Base-by-base conservation (phyloP, 2,113 vertebrate species). In the Canis aureus region DNA sequence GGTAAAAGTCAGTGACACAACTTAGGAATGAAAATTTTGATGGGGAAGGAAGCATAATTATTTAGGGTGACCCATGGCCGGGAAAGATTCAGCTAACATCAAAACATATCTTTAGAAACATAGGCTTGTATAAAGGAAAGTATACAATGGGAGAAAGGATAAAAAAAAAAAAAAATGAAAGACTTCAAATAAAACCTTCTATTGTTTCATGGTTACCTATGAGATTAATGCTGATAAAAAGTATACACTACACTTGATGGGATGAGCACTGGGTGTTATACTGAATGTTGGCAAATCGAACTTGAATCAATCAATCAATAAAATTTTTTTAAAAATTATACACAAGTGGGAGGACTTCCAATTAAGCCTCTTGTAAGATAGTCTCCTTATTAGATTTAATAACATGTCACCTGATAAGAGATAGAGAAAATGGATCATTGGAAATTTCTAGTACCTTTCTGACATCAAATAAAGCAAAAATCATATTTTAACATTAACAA, bases 61-160 rank as follows among this genome's bases (percentile, higher is more conserved):
- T 35, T 84, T 55, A 90, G 20, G 16, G 55, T 82, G 3, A 67
- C 5, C 38, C 23, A 80, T 55, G 16, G 66, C 57, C 83, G 49
- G 29, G 16, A 27, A 88, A 82, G 19, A 76, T 23, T 67, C 16
- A 91, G 4, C 6, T 81, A 92, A 64, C 67, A 87, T 80, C 29
- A 97, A n/a, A 97, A 51, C 29, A 66, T 29, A 19, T 2, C 29
- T 89, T 96, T 16, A 89, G n/a, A 87, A 87, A 67, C 74, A 90
- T 22, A 22, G 16, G 10, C 1, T 66, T 51, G 11, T 60, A n/a
- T 35, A 29, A 38, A 8, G n/a, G 8, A 88, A 76, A 86, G 32
- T 62, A 81, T 62, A n/a, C 4, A 55, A 62, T 89, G n/a, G 32
- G 51, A 3, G 20, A 38, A 1, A 81, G 23, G 12, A 13, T 2